Conservation (phyloP, 2,888 invertebrate species). For the Catocala nupta region DNA sequence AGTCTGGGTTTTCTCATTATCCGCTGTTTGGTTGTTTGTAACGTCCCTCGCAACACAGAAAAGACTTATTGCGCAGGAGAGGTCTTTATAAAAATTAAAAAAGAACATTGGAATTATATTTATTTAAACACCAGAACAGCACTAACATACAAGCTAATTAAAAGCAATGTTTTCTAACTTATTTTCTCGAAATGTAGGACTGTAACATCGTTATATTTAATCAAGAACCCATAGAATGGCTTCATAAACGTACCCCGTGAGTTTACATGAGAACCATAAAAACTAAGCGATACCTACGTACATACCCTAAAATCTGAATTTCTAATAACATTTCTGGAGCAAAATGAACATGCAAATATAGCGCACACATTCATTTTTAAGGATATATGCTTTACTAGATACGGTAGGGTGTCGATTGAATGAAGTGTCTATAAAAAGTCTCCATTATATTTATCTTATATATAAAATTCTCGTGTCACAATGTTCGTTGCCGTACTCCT, state of each 20-base stretch:
- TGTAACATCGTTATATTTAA: conserved; percentile 48
- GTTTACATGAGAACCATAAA: conserved; percentile 67
- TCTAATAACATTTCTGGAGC: conserved; percentile 78
- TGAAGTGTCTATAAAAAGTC: too few relatives aligned
- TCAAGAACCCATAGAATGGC: conserved; percentile 54
- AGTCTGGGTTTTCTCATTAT: too few relatives aligned
- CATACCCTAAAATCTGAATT: conserved; percentile 79
- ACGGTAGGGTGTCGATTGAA: conserved; percentile 18
- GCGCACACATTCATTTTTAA: conserved; percentile 70
- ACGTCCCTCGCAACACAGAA: too few relatives aligned
- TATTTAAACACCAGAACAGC: too few relatives aligned
- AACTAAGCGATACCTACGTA: conserved; percentile 70
- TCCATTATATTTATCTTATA: too few relatives aligned
- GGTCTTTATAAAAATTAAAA: too few relatives aligned
- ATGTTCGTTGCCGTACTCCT: too few relatives aligned
- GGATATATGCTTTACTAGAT: conserved; percentile 59
- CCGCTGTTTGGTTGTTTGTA: too few relatives aligned
- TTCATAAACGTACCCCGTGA: conserved; percentile 55
- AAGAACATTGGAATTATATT: too few relatives aligned
- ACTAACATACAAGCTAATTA: background rate
- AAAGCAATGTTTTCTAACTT: conserved; percentile 1
- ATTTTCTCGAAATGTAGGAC: conserved; percentile 2
- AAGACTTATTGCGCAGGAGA: too few relatives aligned
- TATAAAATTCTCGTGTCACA: too few relatives aligned
- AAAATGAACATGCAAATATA: conserved; percentile 81